Conservation (phyloP, 2,888 invertebrate species). For the Nemapogon koenigi region DNA sequence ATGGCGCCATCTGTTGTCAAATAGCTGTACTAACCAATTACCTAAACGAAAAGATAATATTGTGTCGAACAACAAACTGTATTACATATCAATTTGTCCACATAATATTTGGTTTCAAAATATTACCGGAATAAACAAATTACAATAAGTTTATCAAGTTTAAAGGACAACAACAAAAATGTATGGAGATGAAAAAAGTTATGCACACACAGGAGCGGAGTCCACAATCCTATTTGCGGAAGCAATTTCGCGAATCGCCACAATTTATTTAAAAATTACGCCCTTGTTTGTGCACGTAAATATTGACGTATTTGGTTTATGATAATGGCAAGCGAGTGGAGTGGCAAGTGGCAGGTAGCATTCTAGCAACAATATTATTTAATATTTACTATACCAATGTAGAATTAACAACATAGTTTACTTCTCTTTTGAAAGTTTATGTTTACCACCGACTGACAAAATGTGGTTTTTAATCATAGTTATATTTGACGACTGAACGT, state of each 20-base stretch:
- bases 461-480: constrained; percentile 57
- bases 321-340: constrained; percentile 61
- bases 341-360: constrained; percentile 31
- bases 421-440: constrained; percentile 56
- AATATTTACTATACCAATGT: constrained; percentile 58
- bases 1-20: constrained; percentile 17
- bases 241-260: constrained; percentile 64
- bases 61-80: too few relatives aligned
- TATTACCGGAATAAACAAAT: too few relatives aligned
- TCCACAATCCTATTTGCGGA: constrained; percentile 59
- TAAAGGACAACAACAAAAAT: neutral
- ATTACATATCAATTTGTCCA: too few relatives aligned
- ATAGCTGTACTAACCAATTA: constrained; percentile 5
- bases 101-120: too few relatives aligned
- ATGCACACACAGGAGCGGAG: constrained; percentile 41
- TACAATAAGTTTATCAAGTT: neutral
- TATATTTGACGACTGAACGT: constrained; percentile 47
- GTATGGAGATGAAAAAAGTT: constrained; percentile 36
- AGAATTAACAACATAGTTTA: constrained; percentile 61
- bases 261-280: constrained; percentile 67
- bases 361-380: constrained; percentile 55
- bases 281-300: constrained; percentile 63
- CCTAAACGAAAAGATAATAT: too few relatives aligned
- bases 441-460: constrained; percentile 41
- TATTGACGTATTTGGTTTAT: constrained; percentile 66